Evolutionary conservation across 2,113 vertebrate genomes (phyloP).

Genomic region (Pangasianodon gigas): DNA sequence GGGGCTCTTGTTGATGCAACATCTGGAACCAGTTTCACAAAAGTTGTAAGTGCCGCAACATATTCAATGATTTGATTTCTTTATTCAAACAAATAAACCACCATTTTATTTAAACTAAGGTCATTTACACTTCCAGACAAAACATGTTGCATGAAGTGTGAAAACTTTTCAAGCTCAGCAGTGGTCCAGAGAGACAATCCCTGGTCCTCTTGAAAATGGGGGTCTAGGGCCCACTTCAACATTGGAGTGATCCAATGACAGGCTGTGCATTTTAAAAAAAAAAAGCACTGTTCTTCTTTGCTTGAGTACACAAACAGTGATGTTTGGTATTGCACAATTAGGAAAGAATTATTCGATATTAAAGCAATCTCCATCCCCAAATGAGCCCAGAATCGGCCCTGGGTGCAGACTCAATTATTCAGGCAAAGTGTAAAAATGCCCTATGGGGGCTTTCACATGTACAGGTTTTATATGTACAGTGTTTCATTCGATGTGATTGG

Average conservation of each 20-base stretch:
- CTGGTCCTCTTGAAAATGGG: neutral
- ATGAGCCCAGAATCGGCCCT: no score
- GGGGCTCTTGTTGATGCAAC: no score
- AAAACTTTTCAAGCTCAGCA: neutral
- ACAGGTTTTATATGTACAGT: no score
- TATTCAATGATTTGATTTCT: neutral
- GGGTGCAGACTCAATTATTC: no score
- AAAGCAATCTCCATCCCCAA: no score
- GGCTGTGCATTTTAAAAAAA: neutral
- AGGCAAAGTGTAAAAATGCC: neutral
- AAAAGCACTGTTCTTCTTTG: neutral
- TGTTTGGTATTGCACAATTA: no score
- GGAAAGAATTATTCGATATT: neutral
- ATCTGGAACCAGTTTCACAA: no score
- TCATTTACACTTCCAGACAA: neutral
- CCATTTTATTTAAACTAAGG: neutral
- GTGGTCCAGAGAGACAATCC: neutral
- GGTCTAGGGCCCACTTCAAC: neutral
- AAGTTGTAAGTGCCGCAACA: no score
- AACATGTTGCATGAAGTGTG: no score
- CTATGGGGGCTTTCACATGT: no score
- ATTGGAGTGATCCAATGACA: neutral
- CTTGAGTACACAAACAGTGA: neutral
- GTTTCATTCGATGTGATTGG: no score
- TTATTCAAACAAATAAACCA: neutral